Conservation (phyloP, 1,140 invertebrate genomes). For the Scaptodrosophila lebanonensis region DNA sequence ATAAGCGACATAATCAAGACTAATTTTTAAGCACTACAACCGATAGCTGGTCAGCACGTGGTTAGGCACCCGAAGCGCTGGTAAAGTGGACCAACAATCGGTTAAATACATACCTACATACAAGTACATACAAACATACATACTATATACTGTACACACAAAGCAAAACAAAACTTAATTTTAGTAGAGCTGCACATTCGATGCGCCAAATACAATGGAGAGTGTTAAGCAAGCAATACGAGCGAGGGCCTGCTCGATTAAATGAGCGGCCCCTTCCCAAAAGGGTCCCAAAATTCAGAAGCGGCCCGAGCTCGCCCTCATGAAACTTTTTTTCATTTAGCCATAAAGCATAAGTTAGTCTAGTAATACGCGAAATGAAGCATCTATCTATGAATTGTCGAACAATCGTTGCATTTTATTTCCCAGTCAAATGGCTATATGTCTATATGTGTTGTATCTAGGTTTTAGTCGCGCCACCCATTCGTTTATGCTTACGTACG, state of each 20-base stretch:
- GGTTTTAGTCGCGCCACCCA: conserved; percentile 48
- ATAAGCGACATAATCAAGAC: conserved; percentile 38
- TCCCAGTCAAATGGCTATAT: conserved; percentile 33
- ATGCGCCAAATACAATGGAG: conserved; percentile 20
- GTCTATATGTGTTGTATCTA: conserved; percentile 66
- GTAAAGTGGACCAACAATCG: conserved; percentile 74
- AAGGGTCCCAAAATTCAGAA: too few relatives aligned
- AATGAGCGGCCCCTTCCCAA: conserved; percentile 22
- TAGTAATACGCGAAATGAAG: conserved; percentile 13
- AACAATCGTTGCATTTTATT: conserved; percentile 74
- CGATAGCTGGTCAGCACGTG: conserved; percentile 37
- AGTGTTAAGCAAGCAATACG: conserved; percentile 73
- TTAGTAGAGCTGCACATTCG: conserved; percentile 10
- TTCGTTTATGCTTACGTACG: conserved; percentile 24
- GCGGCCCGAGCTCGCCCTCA: conserved; percentile 52
- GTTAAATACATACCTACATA: conserved; percentile 40
- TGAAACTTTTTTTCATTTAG: conserved; percentile 36
- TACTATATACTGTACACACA: conserved; percentile 4
- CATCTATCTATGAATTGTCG: conserved; percentile 68
- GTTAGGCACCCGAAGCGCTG: conserved; percentile 49
- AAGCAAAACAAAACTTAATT: conserved; percentile 33
- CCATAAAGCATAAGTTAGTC: conserved; percentile 42
- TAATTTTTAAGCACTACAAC: conserved; percentile 28
- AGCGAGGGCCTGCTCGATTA: conserved; percentile 52
- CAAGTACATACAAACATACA: conserved; percentile 1